Evolutionary conservation across 2,888 invertebrate genomes (phyloP), one percentile per base, ranked within the genome.

Genomic region (Epiblema foenella): DNA sequence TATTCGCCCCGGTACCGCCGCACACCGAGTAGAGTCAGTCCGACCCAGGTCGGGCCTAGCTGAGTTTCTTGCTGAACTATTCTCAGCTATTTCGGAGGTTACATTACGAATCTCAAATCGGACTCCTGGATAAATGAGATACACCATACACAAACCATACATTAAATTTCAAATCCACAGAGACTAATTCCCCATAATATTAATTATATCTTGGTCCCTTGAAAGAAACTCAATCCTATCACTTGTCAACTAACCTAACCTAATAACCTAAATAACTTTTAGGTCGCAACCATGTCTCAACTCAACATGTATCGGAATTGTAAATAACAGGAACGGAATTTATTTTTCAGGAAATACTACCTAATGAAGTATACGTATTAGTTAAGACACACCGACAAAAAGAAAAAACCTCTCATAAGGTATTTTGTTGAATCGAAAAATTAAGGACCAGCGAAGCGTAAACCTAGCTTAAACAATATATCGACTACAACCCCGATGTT

Each of bases 401-500:
- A 33, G 33, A 33, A 33, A 33, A 5, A 5, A 33, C 33, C 7
- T 7, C 46, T n/a, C 42, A 46, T 7, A 46, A 46, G 7, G n/a
- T 5, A 46, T 46, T 0, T 42, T n/a, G n/a, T 12, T 46, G n/a
- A n/a, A 46, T 46, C n/a, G 46, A 46, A 46, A 46, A 8, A 46
- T 46, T n/a, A 46, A 46, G 15, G 46, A 46, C 12, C 37, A n/a
- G 39, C 17, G 29, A 33, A 56, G 12, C 17, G 39, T 39, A 33
- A n/a, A 33, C 10, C 37, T 12, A 12, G 20, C 39, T 2, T 33
- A 24, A 24, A 52, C 59, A 54, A 54, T n/a, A 18, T 24, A 46
- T 37, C 42, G 24, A 11, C 20, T 12, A 33, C 17, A 59, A 54
- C 64, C 51, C 58, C 29, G 20, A 33, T 66, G 66, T 59, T 67